phyloP scores from a whole-genome alignment of 2,797 vertebrate genomes.

The Anguilla pacifica region DNA sequence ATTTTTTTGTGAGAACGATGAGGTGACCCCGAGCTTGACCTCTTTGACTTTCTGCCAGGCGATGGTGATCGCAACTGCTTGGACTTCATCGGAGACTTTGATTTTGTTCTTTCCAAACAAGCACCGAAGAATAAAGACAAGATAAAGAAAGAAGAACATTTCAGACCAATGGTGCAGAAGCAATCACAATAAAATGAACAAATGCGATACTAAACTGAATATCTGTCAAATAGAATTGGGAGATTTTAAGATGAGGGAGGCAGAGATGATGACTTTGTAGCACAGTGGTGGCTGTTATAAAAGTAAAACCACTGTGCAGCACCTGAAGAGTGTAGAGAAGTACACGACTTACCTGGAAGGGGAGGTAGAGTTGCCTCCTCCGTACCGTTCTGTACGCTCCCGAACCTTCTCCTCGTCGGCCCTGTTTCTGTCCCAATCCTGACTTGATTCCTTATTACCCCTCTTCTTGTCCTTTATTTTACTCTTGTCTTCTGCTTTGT shows the following conservation, averaged over 20 bases:
- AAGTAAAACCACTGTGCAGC: background rate
- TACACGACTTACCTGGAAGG: constrained; percentile 59
- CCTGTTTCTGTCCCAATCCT: constrained; percentile 63
- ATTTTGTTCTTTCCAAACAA: constrained; percentile 57
- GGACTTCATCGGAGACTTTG: constrained; percentile 70
- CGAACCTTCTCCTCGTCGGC: constrained; percentile 59
- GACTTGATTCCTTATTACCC: constrained; percentile 49
- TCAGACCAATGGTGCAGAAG: background rate
- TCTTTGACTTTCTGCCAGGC: constrained; percentile 61
- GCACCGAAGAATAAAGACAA: background rate
- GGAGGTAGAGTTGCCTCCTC: constrained; percentile 53
- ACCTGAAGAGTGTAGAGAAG: background rate
- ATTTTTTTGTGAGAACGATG: constrained; percentile 78
- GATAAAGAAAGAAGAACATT: background rate
- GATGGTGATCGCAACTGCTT: constrained; percentile 74
- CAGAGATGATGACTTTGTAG: background rate
- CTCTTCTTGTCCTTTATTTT: constrained; percentile 61
- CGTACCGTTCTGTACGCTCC: constrained; percentile 54
- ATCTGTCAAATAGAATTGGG: background rate
- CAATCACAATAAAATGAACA: background rate
- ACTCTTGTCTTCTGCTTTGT: constrained; percentile 54
- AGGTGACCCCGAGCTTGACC: constrained; percentile 72
- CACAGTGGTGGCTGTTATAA: background rate
- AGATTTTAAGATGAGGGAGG: background rate
- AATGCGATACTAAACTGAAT: background rate